phyloP scores from a whole-genome alignment of 2,888 invertebrate species.

The Hirtodrosophila duncani region DNA sequence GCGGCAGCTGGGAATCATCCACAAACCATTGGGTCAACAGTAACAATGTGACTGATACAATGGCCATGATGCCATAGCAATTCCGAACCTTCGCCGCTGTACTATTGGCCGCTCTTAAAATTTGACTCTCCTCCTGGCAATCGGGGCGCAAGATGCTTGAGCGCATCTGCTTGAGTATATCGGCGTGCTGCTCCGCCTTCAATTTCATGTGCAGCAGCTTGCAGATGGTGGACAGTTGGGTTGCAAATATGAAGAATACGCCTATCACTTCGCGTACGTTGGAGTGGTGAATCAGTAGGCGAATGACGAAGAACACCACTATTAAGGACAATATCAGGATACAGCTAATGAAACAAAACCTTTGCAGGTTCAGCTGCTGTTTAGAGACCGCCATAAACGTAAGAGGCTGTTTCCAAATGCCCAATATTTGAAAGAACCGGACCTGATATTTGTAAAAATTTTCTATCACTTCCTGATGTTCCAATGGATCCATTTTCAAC shows the following conservation, averaged over 20 bases:
- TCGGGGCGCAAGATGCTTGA: conserved; percentile 21
- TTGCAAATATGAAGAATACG: conserved; percentile 62
- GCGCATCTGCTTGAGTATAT: conserved; percentile 36
- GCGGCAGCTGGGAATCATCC: conserved; percentile 37
- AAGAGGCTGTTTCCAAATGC: conserved; percentile 40
- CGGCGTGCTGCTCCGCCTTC: conserved; percentile 14
- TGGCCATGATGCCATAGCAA: conserved; percentile 37
- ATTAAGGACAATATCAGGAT: conserved; percentile 38
- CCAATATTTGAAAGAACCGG: conserved; percentile 40
- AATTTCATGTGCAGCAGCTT: conserved; percentile 47
- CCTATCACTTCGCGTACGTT: conserved; percentile 53
- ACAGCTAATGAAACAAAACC: conserved; percentile 21
- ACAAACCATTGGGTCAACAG: conserved; percentile 42
- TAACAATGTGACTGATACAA: conserved; percentile 35
- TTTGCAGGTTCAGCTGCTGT: conserved; percentile 20
- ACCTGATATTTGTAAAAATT: conserved; percentile 42
- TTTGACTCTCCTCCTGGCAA: conserved; percentile 25
- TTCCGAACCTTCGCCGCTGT: conserved; percentile 38
- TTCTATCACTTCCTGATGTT: conserved; percentile 2
- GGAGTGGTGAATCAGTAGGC: conserved; percentile 41
- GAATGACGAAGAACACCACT: conserved; percentile 50
- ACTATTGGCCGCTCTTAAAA: conserved; percentile 12
- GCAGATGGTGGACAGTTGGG: conserved; percentile 52
- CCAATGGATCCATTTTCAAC: conserved; percentile 19
- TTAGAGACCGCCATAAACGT: neutral